Evolutionary conservation across 2,797 vertebrate genomes (phyloP).

Genomic region (Leptodactylus fallax): DNA sequence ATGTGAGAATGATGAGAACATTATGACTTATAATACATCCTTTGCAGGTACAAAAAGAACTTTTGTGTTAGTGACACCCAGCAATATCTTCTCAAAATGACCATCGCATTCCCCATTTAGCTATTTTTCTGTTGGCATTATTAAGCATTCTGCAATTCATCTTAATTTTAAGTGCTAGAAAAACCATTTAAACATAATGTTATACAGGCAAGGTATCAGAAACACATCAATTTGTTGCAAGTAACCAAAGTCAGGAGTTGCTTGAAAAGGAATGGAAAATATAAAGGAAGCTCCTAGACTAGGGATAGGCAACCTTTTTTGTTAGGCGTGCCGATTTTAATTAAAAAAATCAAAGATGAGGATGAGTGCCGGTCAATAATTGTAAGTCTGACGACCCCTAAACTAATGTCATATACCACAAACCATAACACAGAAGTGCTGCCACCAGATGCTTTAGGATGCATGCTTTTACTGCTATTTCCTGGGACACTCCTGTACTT

Average conservation of each 20-base stretch:
- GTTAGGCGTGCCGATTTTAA: no score
- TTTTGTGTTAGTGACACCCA: conserved; percentile 60
- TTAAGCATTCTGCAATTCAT: not conserved
- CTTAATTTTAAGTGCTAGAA: not conserved
- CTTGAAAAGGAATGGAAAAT: no score
- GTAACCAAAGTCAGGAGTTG: not conserved
- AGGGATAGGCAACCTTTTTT: no score
- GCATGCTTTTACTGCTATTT: no score
- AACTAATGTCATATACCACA: no score
- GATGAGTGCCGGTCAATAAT: no score
- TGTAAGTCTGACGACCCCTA: no score
- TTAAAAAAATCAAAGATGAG: no score
- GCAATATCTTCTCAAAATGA: not conserved
- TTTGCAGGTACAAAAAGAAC: conserved; percentile 63
- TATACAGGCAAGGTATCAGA: not conserved
- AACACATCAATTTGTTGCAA: not conserved
- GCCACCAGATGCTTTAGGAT: no score
- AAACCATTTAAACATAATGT: not conserved
- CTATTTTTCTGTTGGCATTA: not conserved
- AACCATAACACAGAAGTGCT: no score
- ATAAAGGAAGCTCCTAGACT: no score
- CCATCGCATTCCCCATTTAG: not conserved
- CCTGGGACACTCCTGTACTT: no score
- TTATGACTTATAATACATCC: conserved; percentile 76
- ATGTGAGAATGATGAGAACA: conserved; percentile 93